Base-by-base conservation (phyloP, 2,797 vertebrate genomes). In the Propithecus deckenii region DNA sequence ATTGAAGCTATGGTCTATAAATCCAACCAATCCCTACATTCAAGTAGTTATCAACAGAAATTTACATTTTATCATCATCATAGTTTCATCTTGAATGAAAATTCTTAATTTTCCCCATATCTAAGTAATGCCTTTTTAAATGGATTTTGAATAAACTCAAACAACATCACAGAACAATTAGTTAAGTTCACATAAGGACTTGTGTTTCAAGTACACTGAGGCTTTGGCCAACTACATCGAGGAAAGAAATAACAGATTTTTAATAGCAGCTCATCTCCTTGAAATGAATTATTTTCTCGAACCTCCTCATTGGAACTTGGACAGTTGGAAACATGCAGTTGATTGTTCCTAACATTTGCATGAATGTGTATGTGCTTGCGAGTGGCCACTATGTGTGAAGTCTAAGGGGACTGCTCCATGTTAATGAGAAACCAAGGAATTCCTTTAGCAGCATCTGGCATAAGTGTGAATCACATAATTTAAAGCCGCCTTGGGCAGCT, bases 391-490 rank as follows among this genome's bases (percentile, higher is more conserved):
- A 88, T 14, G 97, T 98, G 96, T 95, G 97, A 98, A 98, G 96
- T 98, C 98, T 97, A 96, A 93, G 96, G 98, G 98, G 98, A 98
- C 96, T 97, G 89, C 94, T 97, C 95, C 97, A 98, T 96, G 97
- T 96, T 98, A 98, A 98, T 98, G 98, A 98, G 98, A 98, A 98
- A 95, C 93, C 97, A 97, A 98, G 97, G 97, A 98, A 98, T 98
- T 98, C 96, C 95, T 98, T 93, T 89, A 97, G 93, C 98, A 98
- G 90, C 96, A 97, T 98, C 96, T 97, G 98, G 96, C 93, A 2
- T 94, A 98, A 98, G 97, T 98, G 98, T 97, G 97, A 98, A 98
- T 98, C 97, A 98, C 97, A 98, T 98, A 98, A 98, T 98, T 98
- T 98, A 98, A 98, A 98, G 92, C 96, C 98, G 98, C 88, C 95